Conservation (phyloP, 1,140 invertebrate species). For the Lerema accius region DNA sequence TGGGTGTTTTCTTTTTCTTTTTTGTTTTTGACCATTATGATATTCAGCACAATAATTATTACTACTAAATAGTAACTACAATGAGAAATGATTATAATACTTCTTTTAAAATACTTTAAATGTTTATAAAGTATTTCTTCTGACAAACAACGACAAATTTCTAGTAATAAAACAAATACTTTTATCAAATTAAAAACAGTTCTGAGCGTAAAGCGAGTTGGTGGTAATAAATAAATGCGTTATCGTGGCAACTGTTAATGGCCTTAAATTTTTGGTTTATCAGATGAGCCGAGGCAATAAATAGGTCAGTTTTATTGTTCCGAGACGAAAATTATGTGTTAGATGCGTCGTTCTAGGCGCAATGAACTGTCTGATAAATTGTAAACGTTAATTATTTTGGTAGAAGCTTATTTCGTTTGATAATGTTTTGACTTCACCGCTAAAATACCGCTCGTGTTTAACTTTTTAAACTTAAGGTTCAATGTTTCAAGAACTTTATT, state of each 20-base stretch:
- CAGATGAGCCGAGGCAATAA: slow-evolving; percentile 66
- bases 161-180: slow-evolving; percentile 33
- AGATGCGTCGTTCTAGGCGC: slow-evolving; percentile 52
- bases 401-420: background rate
- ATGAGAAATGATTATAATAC: no score
- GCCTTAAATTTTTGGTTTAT: slow-evolving; percentile 72
- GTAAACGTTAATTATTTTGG: slow-evolving; percentile 5
- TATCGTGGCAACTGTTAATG: slow-evolving; percentile 66
- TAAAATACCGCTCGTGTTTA: no score
- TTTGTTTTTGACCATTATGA: no score
- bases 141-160: slow-evolving; percentile 23
- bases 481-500: no score
- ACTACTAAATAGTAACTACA: no score
- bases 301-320: slow-evolving; percentile 76
- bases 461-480: no score
- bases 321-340: slow-evolving; percentile 63
- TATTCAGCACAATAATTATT: no score
- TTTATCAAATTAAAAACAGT: slow-evolving; percentile 58
- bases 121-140: slow-evolving; percentile 1
- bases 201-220: slow-evolving; percentile 36
- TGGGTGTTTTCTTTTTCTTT: no score
- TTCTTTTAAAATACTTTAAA: slow-evolving; percentile 28
- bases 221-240: slow-evolving; percentile 48
- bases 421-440: background rate
- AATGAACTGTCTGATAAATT: slow-evolving; percentile 51